These are phyloP conservation scores for Apostichopus japonicus DNA, from an alignment of 35 echinoderm and acorn worm species.

Conservation along the genomic window DNA sequence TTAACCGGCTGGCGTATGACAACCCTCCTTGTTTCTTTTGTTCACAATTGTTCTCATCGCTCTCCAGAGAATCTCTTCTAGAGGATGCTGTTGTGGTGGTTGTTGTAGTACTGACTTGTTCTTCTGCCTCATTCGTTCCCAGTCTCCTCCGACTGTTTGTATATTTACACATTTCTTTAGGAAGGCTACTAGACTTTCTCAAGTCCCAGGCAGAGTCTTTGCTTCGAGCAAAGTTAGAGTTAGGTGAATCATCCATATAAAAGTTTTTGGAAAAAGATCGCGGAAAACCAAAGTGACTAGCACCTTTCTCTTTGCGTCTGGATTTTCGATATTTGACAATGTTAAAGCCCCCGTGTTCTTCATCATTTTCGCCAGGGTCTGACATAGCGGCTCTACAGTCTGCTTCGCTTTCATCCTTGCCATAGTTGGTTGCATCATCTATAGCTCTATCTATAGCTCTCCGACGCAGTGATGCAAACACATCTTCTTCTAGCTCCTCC, in stretches of 20 bases:
- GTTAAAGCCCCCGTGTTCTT: slow-evolving; percentile 9
- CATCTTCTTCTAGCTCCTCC: slow-evolving; percentile 5
- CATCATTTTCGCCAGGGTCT: slow-evolving; percentile 58
- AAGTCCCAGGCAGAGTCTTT: slow-evolving; percentile 26
- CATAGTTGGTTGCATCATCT: background rate
- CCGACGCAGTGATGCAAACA: background rate
- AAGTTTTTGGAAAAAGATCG: slow-evolving; percentile 3
- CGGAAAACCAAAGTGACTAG: slow-evolving; percentile 12
- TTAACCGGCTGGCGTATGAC: slow-evolving; percentile 49
- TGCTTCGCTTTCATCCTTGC: background rate
- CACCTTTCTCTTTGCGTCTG: slow-evolving; percentile 21
- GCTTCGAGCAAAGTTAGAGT: background rate
- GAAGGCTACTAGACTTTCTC: slow-evolving; percentile 52
- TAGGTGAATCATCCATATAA: background rate
- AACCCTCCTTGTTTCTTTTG: slow-evolving; percentile 14
- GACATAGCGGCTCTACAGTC: slow-evolving; percentile 46
- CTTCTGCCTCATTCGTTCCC: slow-evolving; percentile 41
- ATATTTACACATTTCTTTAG: slow-evolving; percentile 56
- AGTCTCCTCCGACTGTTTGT: background rate
- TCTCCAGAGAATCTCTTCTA: slow-evolving; percentile 48
- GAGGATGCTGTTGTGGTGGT: slow-evolving; percentile 49
- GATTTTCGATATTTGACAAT: slow-evolving; percentile 12
- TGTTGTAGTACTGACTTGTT: slow-evolving; percentile 38
- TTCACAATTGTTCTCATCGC: slow-evolving; percentile 37
- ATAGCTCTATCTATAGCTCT: background rate